These are phyloP conservation scores for Pagrus major DNA, from an alignment of 2,113 vertebrate species.

Conservation along the genomic window DNA sequence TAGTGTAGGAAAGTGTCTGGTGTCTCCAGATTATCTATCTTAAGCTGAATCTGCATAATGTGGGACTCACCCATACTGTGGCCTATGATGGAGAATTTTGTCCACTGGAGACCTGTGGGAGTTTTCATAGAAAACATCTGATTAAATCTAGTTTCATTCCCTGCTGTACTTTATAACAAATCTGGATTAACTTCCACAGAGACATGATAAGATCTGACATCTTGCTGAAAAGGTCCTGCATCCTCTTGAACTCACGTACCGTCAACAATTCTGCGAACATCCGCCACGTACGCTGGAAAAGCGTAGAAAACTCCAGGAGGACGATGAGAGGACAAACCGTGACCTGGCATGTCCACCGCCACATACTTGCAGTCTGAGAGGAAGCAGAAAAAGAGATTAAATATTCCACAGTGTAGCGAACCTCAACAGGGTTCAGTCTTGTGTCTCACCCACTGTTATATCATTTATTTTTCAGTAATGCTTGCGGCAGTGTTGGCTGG, in stretches of 20 bases:
- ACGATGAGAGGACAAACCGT: conserved; percentile 90
- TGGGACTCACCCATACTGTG: conserved; percentile 95
- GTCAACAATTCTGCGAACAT: conserved; percentile 84
- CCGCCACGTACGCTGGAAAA: conserved; percentile 85
- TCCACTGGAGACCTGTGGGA: conserved; percentile 91
- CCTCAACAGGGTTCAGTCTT: background rate
- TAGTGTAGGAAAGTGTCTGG: too few species aligned
- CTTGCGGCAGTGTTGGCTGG: too few species aligned
- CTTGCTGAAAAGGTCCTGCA: background rate
- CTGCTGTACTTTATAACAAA: background rate
- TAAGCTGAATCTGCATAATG: too few species aligned
- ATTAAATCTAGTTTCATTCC: background rate
- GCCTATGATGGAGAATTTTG: conserved; percentile 88
- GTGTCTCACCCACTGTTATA: background rate
- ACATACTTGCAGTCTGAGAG: conserved; percentile 86
- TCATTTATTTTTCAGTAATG: too few species aligned
- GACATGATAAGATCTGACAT: background rate
- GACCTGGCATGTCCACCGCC: conserved; percentile 91
- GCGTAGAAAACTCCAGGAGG: conserved; percentile 84
- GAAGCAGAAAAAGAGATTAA: conserved; percentile 19
- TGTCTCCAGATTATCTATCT: too few species aligned
- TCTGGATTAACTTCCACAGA: background rate
- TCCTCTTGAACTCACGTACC: conserved; percentile 68
- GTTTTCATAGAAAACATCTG: conserved; percentile 40
- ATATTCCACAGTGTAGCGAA: background rate